A percentile compares a stretch with the other conserved stretches of the same genome.
phyloP scores from a whole-genome alignment of 2,113 vertebrate genomes.

The Melanostigma gelatinosum region DNA sequence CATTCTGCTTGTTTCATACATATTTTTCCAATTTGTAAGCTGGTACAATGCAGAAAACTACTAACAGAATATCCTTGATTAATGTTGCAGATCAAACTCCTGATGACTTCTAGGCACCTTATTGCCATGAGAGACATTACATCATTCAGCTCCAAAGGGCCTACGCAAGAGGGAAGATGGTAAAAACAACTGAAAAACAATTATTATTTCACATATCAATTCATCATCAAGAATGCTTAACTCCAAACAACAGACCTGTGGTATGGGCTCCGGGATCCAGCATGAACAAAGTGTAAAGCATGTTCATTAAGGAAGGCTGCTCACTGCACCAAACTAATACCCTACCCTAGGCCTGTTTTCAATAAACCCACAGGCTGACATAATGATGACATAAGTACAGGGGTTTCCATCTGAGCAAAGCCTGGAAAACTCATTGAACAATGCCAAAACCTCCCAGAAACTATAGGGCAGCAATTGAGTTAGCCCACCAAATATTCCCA shows the following conservation, averaged over 20 bases:
- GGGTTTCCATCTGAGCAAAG: slow-evolving; percentile 56
- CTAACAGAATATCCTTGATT: neutral
- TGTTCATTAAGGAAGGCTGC: slow-evolving; percentile 28
- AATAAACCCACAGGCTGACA: slow-evolving; percentile 70
- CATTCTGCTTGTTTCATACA: neutral
- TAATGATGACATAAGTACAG: slow-evolving; percentile 64
- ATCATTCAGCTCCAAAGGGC: neutral
- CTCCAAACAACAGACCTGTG: neutral
- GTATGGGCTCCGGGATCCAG: slow-evolving; percentile 1
- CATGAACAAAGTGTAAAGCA: slow-evolving; percentile 31
- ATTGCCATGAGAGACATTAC: neutral
- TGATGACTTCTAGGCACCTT: neutral
- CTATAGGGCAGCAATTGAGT: slow-evolving; percentile 40
- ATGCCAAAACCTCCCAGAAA: slow-evolving; percentile 67
- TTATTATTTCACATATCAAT: neutral
- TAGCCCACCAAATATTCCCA: slow-evolving; percentile 41
- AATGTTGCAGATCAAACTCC: neutral
- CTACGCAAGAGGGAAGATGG: neutral
- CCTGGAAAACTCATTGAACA: slow-evolving; percentile 62
- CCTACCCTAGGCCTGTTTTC: slow-evolving; percentile 57
- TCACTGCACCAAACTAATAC: slow-evolving; percentile 51
- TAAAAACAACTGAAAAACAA: neutral
- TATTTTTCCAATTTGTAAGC: slow-evolving; percentile 2
- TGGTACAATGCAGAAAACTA: neutral
- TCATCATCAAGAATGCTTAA: slow-evolving; percentile 7